phyloP scores from a whole-genome alignment of 1,140 invertebrate genomes.

The Pomacea maculata region DNA sequence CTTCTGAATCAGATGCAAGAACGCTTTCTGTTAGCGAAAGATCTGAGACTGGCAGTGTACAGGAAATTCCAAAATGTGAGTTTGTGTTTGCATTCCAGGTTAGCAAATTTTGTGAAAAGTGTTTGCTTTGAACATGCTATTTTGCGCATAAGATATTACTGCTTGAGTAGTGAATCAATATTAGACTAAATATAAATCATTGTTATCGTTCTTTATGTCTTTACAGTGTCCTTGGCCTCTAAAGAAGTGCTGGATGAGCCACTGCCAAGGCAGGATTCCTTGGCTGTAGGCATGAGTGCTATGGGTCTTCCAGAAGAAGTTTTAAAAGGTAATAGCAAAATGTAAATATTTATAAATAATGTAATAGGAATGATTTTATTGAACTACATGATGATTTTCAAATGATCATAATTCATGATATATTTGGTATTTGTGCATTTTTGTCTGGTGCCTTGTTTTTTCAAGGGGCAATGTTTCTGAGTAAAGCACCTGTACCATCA shows the following conservation, averaged over 20 bases:
- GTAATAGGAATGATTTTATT: too few species aligned
- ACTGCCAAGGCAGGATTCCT: conserved; percentile 45
- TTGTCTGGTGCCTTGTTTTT: background rate
- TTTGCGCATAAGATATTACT: too few species aligned
- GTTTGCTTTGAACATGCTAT: too few species aligned
- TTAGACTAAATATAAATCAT: too few species aligned
- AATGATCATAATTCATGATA: too few species aligned
- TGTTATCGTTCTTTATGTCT: background rate
- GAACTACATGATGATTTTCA: too few species aligned
- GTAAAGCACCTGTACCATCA: conserved; percentile 66
- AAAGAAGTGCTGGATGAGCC: conserved; percentile 42
- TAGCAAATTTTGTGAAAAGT: too few species aligned
- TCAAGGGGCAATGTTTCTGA: conserved; percentile 41
- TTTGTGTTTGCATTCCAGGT: background rate
- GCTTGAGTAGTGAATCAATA: too few species aligned
- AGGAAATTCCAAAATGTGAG: conserved; percentile 34
- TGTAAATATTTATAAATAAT: too few species aligned
- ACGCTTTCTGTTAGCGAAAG: conserved; percentile 19
- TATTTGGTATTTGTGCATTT: too few species aligned
- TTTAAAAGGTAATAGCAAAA: conserved; percentile 40
- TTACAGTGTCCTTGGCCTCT: background rate
- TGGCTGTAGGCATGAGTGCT: conserved; percentile 1
- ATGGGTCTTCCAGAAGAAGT: conserved; percentile 46
- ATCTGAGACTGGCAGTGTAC: conserved; percentile 32
- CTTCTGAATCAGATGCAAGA: conserved; percentile 30